Evolutionary conservation across 2,797 vertebrate genomes (phyloP), one percentile per base, ranked within the genome.

Genomic region (Tragopan temminckii): DNA sequence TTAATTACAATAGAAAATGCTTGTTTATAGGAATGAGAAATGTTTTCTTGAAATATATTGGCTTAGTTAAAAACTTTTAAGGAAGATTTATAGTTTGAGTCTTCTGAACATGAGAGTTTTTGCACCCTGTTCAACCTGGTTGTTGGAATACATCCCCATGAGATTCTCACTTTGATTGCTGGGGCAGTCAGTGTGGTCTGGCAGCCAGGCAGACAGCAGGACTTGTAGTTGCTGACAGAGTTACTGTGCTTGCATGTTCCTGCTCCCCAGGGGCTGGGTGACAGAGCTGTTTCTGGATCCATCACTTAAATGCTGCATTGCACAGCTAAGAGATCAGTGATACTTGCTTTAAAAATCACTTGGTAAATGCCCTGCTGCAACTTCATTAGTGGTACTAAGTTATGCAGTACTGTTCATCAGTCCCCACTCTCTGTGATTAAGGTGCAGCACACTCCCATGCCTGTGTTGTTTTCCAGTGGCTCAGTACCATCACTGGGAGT

Each of bases 281-380:
- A 13, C 50, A n/a, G 42, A 85, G 45, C 53, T 13, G 2, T 27
- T 68, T 46, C 18, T 7, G 15, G n/a, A 33, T 19, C 29, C 1
- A 3, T 74, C n/a, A n/a, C 7, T 74, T 8, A 38, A n/a, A 20
- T 52, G 62, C 38, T 69, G 6, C 8, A 4, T 70, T 83, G 77
- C 7, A 2, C 40, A 78, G 42, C 31, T 31, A 88, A 66, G 61
- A 70, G 77, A 70, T 80, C 17, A 27, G n/a, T 55, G 21, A 11
- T 68, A 18, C 55, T 83, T 75, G 21, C 35, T 86, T 83, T 43
- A 55, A 80, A 88, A 88, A 59, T 55, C 23, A 4, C 52, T 70
- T 6, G 6, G 58, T 58, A 67, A 80, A 50, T 70, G 48, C 48
- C 35, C 43, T 13, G 5, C 35, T 78, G 46, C 20, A 42, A 20